Conservation (phyloP, 1,140 invertebrate species). For the Pteromalus puparum region DNA sequence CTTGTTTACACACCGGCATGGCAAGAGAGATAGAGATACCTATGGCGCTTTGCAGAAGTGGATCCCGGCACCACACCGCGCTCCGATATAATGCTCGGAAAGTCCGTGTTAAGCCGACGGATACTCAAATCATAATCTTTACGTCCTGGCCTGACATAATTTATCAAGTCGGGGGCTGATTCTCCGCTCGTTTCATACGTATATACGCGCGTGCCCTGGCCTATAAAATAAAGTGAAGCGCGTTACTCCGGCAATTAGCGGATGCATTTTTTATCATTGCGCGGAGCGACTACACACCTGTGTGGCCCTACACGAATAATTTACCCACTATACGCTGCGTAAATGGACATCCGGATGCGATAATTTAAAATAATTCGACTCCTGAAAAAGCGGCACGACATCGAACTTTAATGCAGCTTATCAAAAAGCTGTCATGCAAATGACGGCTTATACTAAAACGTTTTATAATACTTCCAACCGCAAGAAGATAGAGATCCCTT, state of each 20-base stretch:
- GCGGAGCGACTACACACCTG: not conserved
- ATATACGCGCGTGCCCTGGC: not conserved
- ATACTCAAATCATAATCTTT: conserved; percentile 54
- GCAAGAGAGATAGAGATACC: conserved; percentile 37
- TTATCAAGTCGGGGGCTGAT: conserved; percentile 43
- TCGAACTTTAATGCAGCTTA: not conserved
- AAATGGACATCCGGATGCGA: not conserved
- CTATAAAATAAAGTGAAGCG: conserved; percentile 43
- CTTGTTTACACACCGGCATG: conserved; percentile 65
- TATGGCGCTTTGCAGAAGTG: conserved; percentile 29
- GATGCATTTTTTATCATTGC: conserved; percentile 33
- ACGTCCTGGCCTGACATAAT: conserved; percentile 47
- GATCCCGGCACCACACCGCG: conserved; percentile 12
- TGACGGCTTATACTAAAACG: not conserved
- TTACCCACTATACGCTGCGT: not conserved
- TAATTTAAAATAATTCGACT: not conserved
- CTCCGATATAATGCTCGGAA: conserved; percentile 31
- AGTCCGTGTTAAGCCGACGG: conserved; percentile 48
- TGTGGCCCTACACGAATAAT: not conserved
- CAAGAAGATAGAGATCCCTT: not conserved
- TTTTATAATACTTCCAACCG: not conserved
- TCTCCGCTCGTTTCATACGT: not conserved
- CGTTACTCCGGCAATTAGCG: conserved; percentile 26
- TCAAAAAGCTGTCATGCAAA: not conserved
- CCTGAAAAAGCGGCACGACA: too few species aligned